Evolutionary conservation across 2,113 vertebrate genomes (phyloP), one percentile per base, ranked within the genome.

Genomic region (Polypterus senegalus): DNA sequence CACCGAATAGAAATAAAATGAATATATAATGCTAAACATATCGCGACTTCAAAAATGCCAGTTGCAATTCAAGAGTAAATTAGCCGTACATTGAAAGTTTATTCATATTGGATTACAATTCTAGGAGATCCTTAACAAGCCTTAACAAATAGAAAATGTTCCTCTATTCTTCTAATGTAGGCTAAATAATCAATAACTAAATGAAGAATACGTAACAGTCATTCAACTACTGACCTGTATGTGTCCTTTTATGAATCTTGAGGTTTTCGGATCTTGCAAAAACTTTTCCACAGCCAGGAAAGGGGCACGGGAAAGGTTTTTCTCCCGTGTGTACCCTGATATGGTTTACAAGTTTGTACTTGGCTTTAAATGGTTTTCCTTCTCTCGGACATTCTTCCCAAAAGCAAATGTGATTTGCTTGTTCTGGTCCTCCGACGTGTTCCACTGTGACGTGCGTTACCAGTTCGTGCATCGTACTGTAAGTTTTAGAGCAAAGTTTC

Each of bases 341-440:
- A 81, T 99, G 96, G 86, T 99, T 99, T 71, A 99, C 96, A 76
- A 99, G 95, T 91, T 98, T 99, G 70, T 99, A 99, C 86, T 99
- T 99, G 80, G 96, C 96, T 88, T 99, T 99, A 82, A 98, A 99
- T 64, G 96, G 91, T 69, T 98, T 97, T 70, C 96, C 96, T 86
- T 98, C 91, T 71, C 96, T 81, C 3, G 91, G 91, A 89, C 96
- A 99, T 73, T 97, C 95, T 90, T 99, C 94, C 96, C 96, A 99
- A 84, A 94, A 97, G 77, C 96, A 99, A 62, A 99, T 88, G 77
- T 98, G 96, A 77, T 90, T 95, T 74, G 86, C 86, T 71, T 97
- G 94, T 81, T 99, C 96, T 3, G 95, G 95, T 88, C 96, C 96
- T 66, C 96, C 96, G 71, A 99, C 96, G 81, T 99, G 95, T 78